Evolutionary conservation across 2,888 invertebrate species (phyloP).

Genomic region (Serrognathus titanus): DNA sequence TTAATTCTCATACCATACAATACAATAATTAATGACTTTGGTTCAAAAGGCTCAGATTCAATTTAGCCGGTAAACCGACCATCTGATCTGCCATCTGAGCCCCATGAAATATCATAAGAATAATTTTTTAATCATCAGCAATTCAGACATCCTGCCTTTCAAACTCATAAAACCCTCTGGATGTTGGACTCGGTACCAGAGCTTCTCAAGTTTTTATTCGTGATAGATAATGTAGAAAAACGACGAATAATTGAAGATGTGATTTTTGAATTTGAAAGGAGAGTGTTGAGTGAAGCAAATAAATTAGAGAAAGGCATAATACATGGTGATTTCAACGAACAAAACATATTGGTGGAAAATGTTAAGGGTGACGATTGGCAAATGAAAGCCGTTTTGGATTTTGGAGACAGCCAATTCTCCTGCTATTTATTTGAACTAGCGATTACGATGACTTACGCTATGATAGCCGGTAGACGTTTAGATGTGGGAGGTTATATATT

Average conservation of each 20-base stretch:
- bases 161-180: constrained; percentile 70
- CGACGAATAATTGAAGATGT: constrained; percentile 60
- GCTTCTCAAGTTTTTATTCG: constrained; percentile 67
- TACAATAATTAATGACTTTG: too few relatives aligned
- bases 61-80: too few relatives aligned
- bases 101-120: not conserved
- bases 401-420: constrained; percentile 75
- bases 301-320: constrained; percentile 69
- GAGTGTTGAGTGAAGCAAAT: constrained; percentile 58
- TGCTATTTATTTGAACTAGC: constrained; percentile 82
- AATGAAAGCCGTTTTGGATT: constrained; percentile 76
- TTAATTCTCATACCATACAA: too few relatives aligned
- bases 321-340: constrained; percentile 90
- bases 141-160: constrained; percentile 70
- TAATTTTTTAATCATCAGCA: constrained; percentile 48
- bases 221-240: constrained; percentile 61
- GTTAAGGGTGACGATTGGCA: constrained; percentile 47
- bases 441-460: constrained; percentile 76
- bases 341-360: constrained; percentile 64
- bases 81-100: too few relatives aligned
- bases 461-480: constrained; percentile 62
- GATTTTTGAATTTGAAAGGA: constrained; percentile 61
- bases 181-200: constrained; percentile 67
- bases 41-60: too few relatives aligned
- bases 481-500: constrained; percentile 65